phyloP scores from a whole-genome alignment of 2,113 vertebrate species.

The human region GRCh38 chr6:122300501-122301000 shows the following conservation, averaged over 20 bases:
- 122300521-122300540: neutral
- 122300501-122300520: neutral
- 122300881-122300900: neutral
- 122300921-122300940: neutral
- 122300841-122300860: neutral
- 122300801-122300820: neutral
- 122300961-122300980: neutral
- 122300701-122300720: neutral
- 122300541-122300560: neutral
- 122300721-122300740: neutral
- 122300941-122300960: neutral
- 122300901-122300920: neutral
- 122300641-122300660: neutral
- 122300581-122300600: neutral
- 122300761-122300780: neutral
- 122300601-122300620: neutral
- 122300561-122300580: neutral
- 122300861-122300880: neutral
- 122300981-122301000: neutral
- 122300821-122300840: neutral
- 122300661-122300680: neutral
- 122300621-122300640: neutral
- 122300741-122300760: neutral
- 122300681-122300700: neutral
- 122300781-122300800: neutral